Base-by-base conservation (phyloP, 2,888 invertebrate species). In the Barypeithes pellucidus region DNA sequence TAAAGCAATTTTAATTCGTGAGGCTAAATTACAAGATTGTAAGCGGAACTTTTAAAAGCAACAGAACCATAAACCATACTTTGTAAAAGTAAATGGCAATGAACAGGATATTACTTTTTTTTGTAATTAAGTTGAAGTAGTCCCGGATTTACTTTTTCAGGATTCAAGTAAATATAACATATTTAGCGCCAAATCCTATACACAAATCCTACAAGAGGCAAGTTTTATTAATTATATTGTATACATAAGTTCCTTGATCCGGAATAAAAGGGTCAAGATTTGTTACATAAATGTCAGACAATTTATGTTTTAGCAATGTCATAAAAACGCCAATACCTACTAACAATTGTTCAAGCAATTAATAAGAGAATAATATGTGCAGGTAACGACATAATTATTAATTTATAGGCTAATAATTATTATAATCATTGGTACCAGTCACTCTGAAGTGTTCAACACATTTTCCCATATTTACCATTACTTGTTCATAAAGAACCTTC, bases 401-500 rank as follows among this genome's bases (percentile, higher is more conserved):
- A 24, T 29, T 50, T 52, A 29, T 8, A 24, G 8, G 29, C n/a
- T 3, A 5, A 12, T 52, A 52, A n/a, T 52, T 14, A 52, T 52
- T 52, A 14, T 52, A 14, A 52, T 52, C 29, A 14, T 29, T 52
- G 52, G 14, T 14, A 52, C 29, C 52, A 52, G 29, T 52, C 52
- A 14, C n/a, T 52, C 14, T 29, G 29, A 29, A 52, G n/a, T 29
- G 20, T 47, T 3, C 1, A 47, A 52, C 52, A 29, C 14, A 1
- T 29, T 52, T 52, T 52, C 52, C 29, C 52, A 52, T 52, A 52
- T n/a, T 20, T 20, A 52, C 52, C 29, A 14, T n/a, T 52, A n/a
- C 14, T 29, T 14, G n/a, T 29, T 52, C 24, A 7, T 29, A 29
- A 52, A 52, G 29, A 52, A 52, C 52, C 52, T 52, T 52, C 52